Evolutionary conservation across 2,888 invertebrate species (phyloP).

Genomic region (Calameuta filiformis): DNA sequence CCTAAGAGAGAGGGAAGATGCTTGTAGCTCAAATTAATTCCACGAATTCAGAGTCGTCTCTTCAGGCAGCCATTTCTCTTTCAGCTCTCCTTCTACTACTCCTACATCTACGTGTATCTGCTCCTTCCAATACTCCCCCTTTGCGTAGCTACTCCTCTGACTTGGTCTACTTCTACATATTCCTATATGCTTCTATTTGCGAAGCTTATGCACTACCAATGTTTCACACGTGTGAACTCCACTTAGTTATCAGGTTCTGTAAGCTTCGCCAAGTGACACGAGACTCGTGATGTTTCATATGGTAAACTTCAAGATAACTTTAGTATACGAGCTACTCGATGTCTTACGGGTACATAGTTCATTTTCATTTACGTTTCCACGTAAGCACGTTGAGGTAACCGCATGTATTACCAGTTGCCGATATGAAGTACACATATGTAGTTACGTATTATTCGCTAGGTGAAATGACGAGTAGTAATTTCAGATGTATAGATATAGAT

Average conservation of each 20-base stretch:
- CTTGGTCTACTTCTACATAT: neutral
- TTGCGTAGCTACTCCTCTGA: neutral
- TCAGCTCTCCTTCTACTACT: neutral
- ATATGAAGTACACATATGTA: neutral
- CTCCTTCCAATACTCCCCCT: neutral
- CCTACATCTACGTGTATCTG: neutral
- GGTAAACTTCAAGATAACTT: neutral
- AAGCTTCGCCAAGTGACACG: neutral
- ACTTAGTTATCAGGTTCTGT: neutral
- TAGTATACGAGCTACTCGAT: neutral
- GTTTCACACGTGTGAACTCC: neutral
- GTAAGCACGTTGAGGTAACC: neutral
- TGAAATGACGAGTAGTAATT: neutral
- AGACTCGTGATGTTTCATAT: neutral
- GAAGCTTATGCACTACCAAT: neutral
- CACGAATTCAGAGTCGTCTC: conserved; percentile 10
- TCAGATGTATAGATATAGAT: neutral
- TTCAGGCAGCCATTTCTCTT: neutral
- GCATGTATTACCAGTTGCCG: neutral
- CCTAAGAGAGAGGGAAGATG: neutral
- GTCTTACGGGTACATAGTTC: neutral
- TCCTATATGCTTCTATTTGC: neutral
- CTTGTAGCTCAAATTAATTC: conserved; percentile 14
- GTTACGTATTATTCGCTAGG: neutral
- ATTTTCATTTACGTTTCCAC: neutral